Evolutionary conservation across 2,797 vertebrate genomes (phyloP), one percentile per base, ranked within the genome.

Genomic region (Zonotrichia albicollis): DNA sequence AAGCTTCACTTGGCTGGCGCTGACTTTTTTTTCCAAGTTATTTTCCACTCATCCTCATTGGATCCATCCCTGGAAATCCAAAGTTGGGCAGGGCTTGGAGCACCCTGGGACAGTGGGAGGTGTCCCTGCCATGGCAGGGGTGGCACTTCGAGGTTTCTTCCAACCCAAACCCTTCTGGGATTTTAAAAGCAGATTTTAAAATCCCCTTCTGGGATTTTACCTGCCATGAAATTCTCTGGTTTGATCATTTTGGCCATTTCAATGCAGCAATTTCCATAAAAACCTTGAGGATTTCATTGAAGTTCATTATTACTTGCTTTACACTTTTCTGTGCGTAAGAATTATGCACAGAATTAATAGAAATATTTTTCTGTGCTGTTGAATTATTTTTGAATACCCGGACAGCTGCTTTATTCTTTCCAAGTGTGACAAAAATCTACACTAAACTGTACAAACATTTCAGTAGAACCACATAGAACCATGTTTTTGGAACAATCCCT

Each of bases 81-180:
- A 62, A 13, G 25, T 0, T 67, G 60, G 45, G 14, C 0, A 0
- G 43, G 22, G 11, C 8, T 77, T 13, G 55, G 74, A 32, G 43
- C 32, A 38, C 0, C 42, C 22, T 87, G 67, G 67, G 10, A 1
- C 0, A 8, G 29, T 36, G 38, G 29, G 0, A 67, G 6, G 12
- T 54, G 60, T 79, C 75, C 43, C 53, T 60, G 60, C 32, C 51
- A 5, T 45, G 45, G 14, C 45, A 34, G 8, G 32, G 32, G 32
- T 42, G 46, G 34, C 9, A 16, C 13, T 15, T 43, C 2, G 9
- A 21, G 21, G 7, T 74, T 53, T 10, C 19, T 46, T 27, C 50
- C 36, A 36, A 32, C 27, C 45, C 61, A 51, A 58, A 66, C 32
- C 45, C 14, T 36, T 58, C 16, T 36, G 61, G 61, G 40, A 42